phyloP scores from a whole-genome alignment of 2,113 vertebrate species.

The Mionectes macconnelli region DNA sequence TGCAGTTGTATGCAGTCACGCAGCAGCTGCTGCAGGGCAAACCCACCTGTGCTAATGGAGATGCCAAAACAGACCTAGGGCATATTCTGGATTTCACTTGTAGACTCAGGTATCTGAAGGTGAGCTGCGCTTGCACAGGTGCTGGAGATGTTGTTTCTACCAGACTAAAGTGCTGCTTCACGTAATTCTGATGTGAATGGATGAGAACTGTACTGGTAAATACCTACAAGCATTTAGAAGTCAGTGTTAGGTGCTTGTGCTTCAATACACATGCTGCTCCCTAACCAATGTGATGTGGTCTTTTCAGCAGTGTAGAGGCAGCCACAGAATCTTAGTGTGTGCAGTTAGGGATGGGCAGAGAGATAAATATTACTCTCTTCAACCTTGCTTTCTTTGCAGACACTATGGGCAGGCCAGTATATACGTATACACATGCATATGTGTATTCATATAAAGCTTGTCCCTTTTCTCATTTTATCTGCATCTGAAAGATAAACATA shows the following conservation, averaged over 20 bases:
- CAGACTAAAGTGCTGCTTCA: background rate
- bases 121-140: slow-evolving; percentile 38
- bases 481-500: background rate
- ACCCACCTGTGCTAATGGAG: slow-evolving; percentile 89
- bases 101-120: slow-evolving; percentile 95
- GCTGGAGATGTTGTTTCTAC: background rate
- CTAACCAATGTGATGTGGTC: background rate
- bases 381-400: background rate
- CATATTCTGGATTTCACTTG: slow-evolving; percentile 98
- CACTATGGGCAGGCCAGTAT: background rate
- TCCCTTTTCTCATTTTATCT: background rate
- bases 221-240: background rate
- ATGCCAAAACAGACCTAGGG: slow-evolving; percentile 93
- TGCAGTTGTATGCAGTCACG: slow-evolving; percentile 91
- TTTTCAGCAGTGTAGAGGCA: background rate
- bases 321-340: background rate
- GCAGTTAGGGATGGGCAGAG: background rate
- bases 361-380: background rate
- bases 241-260: background rate
- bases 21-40: slow-evolving; percentile 90
- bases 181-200: background rate
- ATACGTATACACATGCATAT: background rate
- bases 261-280: background rate
- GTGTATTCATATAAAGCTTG: background rate
- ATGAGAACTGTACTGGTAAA: background rate